Percentiles rank a stretch among this genome's conserved stretches.
Conservation (phyloP, 1,140 invertebrate genomes). For the Aporrectodea caliginosa region DNA sequence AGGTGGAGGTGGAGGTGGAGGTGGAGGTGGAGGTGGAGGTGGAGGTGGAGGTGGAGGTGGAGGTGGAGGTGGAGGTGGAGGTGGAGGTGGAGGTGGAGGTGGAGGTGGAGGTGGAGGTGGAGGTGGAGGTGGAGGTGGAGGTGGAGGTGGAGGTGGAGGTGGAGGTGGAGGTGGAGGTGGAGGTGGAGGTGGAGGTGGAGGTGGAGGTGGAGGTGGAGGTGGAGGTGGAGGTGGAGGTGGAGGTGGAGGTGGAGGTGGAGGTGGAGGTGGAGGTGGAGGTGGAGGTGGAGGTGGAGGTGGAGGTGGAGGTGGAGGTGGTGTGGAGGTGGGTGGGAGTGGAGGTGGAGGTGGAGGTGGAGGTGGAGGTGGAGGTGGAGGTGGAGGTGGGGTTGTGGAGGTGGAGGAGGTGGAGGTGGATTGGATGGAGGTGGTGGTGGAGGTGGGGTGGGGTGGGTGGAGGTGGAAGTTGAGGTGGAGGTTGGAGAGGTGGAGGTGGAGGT, state of each 20-base stretch:
- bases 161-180: slow-evolving; percentile 11
- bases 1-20: slow-evolving; percentile 6
- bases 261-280: neutral
- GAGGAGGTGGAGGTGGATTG: too few species aligned
- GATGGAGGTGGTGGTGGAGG: too few species aligned
- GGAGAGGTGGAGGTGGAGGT: too few species aligned
- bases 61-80: slow-evolving; percentile 6
- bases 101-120: slow-evolving; percentile 12
- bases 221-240: neutral
- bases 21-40: neutral
- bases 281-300: neutral
- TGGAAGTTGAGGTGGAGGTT: too few species aligned
- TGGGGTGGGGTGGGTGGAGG: too few species aligned
- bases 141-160: slow-evolving; percentile 6
- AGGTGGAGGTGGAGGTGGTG: neutral
- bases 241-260: slow-evolving; percentile 5
- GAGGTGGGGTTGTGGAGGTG: too few species aligned
- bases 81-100: neutral
- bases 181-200: neutral
- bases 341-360: slow-evolving; percentile 4
- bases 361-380: neutral
- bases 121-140: slow-evolving; percentile 25
- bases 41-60: slow-evolving; percentile 1
- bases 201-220: slow-evolving; percentile 12
- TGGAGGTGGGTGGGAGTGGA: too few species aligned